These are phyloP conservation scores for Lasioglossum pauxillum DNA, from an alignment of 2,888 invertebrate species.

Conservation along the genomic window DNA sequence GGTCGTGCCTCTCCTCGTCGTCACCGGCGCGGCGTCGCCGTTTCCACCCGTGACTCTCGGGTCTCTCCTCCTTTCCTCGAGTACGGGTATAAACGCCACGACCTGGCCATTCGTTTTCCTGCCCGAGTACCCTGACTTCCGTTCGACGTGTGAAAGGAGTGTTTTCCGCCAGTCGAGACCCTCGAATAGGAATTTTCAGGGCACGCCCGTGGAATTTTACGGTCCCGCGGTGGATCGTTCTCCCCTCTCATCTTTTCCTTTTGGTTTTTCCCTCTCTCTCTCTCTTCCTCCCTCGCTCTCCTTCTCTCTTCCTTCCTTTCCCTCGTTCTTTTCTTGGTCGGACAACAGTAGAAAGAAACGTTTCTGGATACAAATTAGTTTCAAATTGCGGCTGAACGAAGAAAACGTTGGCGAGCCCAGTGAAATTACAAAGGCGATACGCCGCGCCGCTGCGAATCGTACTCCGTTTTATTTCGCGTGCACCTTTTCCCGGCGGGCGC, in stretches of 20 bases:
- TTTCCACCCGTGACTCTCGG: background rate
- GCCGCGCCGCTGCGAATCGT: slow-evolving; percentile 19
- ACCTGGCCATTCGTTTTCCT: slow-evolving; percentile 64
- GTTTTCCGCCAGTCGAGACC: slow-evolving; percentile 38
- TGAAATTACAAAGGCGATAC: slow-evolving; percentile 46
- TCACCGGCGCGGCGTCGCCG: slow-evolving; percentile 13
- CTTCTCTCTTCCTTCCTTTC: too few relatives aligned
- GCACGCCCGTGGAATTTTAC: slow-evolving; percentile 43
- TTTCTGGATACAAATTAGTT: slow-evolving; percentile 34
- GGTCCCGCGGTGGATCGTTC: slow-evolving; percentile 6
- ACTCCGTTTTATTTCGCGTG: slow-evolving; percentile 33
- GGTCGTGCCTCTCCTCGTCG: slow-evolving; percentile 46
- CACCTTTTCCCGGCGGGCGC: slow-evolving; percentile 41
- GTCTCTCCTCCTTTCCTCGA: slow-evolving; percentile 36
- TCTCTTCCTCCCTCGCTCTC: background rate
- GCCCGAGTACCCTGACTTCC: slow-evolving; percentile 54
- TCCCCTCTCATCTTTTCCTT: background rate
- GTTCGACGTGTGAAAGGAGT: slow-evolving; percentile 44
- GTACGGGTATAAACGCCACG: slow-evolving; percentile 48
- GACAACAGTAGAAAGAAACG: background rate
- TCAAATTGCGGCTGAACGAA: slow-evolving; percentile 16
- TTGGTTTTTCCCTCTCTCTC: background rate
- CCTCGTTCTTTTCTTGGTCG: background rate
- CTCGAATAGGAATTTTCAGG: slow-evolving; percentile 38
- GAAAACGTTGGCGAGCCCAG: slow-evolving; percentile 1